phyloP scores from a whole-genome alignment of 2,888 invertebrate genomes.

The Eumacrocentrus americanus region DNA sequence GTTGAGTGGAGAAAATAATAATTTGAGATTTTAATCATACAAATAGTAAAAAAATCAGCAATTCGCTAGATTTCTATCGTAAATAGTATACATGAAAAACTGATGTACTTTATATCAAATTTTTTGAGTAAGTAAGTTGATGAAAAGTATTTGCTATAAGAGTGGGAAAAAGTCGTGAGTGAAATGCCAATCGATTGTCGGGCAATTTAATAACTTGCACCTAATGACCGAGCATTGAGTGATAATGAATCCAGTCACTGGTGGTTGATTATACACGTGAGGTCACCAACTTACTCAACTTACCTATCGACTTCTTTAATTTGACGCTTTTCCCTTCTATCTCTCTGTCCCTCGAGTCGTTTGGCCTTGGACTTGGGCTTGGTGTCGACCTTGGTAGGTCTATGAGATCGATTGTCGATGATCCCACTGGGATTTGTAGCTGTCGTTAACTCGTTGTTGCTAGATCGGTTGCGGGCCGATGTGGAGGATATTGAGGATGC shows the following conservation, averaged over 20 bases:
- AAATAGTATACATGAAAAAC: no score
- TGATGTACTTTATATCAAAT: no score
- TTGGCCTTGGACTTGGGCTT: conserved; percentile 53
- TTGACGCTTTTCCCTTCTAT: conserved; percentile 52
- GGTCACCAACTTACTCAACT: conserved; percentile 12
- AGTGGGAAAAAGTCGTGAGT: conserved; percentile 2
- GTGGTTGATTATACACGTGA: conserved; percentile 11
- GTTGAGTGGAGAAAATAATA: no score
- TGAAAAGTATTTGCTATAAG: no score
- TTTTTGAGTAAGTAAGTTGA: no score
- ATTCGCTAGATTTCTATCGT: no score
- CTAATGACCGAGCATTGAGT: conserved; percentile 15
- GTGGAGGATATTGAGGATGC: conserved; percentile 41
- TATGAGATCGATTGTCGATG: conserved; percentile 47
- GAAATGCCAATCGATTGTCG: conserved; percentile 12
- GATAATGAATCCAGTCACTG: conserved; percentile 18
- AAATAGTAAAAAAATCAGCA: no score
- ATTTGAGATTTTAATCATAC: no score
- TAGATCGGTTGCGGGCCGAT: conserved; percentile 38
- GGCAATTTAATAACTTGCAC: conserved; percentile 11
- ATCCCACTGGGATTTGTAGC: conserved; percentile 46
- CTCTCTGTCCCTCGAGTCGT: conserved; percentile 48
- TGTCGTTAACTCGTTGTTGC: conserved; percentile 46
- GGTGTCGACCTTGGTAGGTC: conserved; percentile 45
- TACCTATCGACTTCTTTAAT: conserved; percentile 48